Conservation (phyloP, 2,888 invertebrate genomes). For the Tholera decimalis region DNA sequence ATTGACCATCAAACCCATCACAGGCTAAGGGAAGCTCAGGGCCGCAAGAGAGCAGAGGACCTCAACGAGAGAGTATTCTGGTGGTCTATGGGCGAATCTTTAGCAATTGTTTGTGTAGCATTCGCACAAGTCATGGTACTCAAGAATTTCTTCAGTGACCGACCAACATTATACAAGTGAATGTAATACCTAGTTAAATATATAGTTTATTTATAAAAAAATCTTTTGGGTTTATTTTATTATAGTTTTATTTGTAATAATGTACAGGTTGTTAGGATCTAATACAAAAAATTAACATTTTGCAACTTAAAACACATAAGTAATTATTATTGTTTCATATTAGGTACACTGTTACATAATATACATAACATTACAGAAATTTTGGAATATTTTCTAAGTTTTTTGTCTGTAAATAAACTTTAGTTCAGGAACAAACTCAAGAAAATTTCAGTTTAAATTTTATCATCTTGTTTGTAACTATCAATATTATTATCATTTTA, state of each 20-base stretch:
- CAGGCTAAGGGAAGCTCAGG: slow-evolving; percentile 98
- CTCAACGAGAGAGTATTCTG: slow-evolving; percentile 98
- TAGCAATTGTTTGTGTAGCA: slow-evolving; percentile 96
- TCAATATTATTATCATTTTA: slow-evolving; percentile 12
- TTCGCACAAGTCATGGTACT: slow-evolving; percentile 97
- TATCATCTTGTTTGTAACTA: not conserved
- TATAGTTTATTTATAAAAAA: slow-evolving; percentile 84
- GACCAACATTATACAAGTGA: slow-evolving; percentile 87
- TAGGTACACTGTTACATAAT: slow-evolving; percentile 36
- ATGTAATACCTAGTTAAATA: slow-evolving; percentile 81
- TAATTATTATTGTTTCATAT: slow-evolving; percentile 23
- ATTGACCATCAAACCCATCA: slow-evolving; percentile 99
- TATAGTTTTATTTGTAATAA: slow-evolving; percentile 62
- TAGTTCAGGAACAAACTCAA: not conserved
- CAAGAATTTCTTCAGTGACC: slow-evolving; percentile 96
- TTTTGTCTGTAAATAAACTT: slow-evolving; percentile 3
- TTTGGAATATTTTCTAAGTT: slow-evolving; percentile 12
- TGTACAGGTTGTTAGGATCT: slow-evolving; percentile 48
- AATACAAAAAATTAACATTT: slow-evolving; percentile 43
- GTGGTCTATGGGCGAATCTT: slow-evolving; percentile 98
- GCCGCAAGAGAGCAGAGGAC: slow-evolving; percentile 98
- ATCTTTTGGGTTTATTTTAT: slow-evolving; percentile 70
- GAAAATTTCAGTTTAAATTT: not conserved
- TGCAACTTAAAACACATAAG: slow-evolving; percentile 28
- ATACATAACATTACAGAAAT: slow-evolving; percentile 31